Conservation (phyloP, 2,797 vertebrate species). For the Balearica regulorum region DNA sequence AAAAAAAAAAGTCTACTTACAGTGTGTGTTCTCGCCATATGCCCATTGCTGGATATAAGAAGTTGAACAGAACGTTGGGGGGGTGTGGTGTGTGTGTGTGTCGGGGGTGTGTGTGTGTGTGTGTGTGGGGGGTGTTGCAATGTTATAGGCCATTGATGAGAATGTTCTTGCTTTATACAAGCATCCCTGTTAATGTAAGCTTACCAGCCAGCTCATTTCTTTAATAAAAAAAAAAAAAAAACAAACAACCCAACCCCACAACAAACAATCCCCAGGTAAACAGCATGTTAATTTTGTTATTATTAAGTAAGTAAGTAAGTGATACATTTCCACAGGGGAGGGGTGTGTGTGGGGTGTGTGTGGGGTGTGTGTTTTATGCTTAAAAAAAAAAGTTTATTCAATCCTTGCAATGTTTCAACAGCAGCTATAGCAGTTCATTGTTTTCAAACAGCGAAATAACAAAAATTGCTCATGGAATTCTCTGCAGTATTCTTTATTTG, state of each 20-base stretch:
- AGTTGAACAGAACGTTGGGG: too few relatives aligned
- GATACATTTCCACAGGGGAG: not conserved
- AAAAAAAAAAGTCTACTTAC: not conserved
- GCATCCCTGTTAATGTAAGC: not conserved
- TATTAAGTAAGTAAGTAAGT: too few relatives aligned
- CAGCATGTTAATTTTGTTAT: not conserved
- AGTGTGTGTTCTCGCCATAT: rapidly evolving
- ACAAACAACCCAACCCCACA: too few relatives aligned
- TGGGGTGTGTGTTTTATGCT: not conserved
- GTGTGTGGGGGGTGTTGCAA: rapidly evolving
- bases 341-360: too few relatives aligned
- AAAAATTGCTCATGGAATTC: not conserved
- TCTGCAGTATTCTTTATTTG: not conserved
- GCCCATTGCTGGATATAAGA: not conserved
- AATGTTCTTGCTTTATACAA: not conserved
- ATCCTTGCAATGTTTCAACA: not conserved
- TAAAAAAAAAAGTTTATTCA: not conserved
- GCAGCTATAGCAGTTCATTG: not conserved
- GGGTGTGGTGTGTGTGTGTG: not conserved
- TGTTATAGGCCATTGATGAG: not conserved
- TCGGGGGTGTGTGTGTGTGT: rapidly evolving
- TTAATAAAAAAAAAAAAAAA: not conserved
- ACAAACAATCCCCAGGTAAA: not conserved
- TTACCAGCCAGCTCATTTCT: not conserved
- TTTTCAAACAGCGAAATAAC: not conserved